phyloP scores from a whole-genome alignment of 2,888 invertebrate species.

The Meghimatium bilineatum region DNA sequence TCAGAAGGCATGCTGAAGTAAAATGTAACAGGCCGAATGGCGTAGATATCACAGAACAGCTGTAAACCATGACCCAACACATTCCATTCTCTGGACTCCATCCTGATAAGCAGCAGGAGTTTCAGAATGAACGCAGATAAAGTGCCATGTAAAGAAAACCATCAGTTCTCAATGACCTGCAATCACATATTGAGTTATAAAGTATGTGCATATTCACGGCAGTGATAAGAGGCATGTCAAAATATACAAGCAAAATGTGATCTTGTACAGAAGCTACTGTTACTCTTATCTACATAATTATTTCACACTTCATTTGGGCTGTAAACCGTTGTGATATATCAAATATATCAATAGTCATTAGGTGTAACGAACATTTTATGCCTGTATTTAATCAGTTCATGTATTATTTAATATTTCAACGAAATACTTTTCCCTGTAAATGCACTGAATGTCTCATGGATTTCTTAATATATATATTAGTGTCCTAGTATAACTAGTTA shows the following conservation, averaged over 20 bases:
- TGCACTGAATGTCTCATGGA: not conserved
- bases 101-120: too few species aligned
- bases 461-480: too few species aligned
- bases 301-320: not conserved
- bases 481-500: too few species aligned
- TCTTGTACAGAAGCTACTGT: not conserved
- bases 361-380: not conserved
- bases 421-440: not conserved
- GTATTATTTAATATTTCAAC: not conserved
- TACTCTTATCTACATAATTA: not conserved
- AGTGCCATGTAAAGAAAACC: too few species aligned
- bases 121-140: too few species aligned
- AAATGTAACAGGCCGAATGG: too few species aligned
- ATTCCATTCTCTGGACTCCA: too few species aligned
- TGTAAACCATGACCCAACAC: too few species aligned
- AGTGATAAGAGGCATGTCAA: not conserved
- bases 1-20: too few species aligned
- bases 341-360: not conserved
- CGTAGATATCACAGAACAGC: too few species aligned
- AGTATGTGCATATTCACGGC: not conserved
- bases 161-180: not conserved
- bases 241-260: not conserved
- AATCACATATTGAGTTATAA: not conserved
- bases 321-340: not conserved
- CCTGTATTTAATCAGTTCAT: not conserved